Percentiles rank a stretch among this genome's conserved stretches.
Conservation (phyloP, 2,113 vertebrate genomes). For the Tenrec ecaudatus region DNA sequence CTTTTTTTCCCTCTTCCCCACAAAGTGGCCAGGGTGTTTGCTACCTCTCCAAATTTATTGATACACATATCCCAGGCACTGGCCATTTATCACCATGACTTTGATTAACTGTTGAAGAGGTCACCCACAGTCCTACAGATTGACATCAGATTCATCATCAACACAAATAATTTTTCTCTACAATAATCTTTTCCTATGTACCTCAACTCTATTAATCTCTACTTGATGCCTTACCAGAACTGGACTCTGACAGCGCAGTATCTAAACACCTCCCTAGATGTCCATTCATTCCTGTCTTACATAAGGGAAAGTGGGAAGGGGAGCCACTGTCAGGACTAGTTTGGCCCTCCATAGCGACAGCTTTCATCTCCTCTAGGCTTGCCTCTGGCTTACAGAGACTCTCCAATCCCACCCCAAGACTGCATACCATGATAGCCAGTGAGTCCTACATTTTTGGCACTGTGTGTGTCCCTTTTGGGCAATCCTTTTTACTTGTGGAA, state of each 20-base stretch:
- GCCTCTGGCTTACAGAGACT: background rate
- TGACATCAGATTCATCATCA: background rate
- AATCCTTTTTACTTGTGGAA: background rate
- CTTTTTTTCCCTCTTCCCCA: background rate
- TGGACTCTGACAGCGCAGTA: slow-evolving; percentile 9
- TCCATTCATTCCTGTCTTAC: background rate
- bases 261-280: background rate
- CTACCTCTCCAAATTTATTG: background rate
- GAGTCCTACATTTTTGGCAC: background rate
- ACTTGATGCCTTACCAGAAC: background rate
- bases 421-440: background rate
- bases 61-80: background rate
- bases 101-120: background rate
- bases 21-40: background rate
- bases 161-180: background rate
- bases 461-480: background rate
- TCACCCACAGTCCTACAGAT: background rate
- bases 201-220: background rate
- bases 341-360: background rate
- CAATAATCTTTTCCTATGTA: background rate
- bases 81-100: background rate
- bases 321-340: background rate
- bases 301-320: background rate
- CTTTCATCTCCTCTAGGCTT: background rate
- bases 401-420: background rate